Conservation (phyloP, 2,888 invertebrate genomes). For the Apamea monoglypha region DNA sequence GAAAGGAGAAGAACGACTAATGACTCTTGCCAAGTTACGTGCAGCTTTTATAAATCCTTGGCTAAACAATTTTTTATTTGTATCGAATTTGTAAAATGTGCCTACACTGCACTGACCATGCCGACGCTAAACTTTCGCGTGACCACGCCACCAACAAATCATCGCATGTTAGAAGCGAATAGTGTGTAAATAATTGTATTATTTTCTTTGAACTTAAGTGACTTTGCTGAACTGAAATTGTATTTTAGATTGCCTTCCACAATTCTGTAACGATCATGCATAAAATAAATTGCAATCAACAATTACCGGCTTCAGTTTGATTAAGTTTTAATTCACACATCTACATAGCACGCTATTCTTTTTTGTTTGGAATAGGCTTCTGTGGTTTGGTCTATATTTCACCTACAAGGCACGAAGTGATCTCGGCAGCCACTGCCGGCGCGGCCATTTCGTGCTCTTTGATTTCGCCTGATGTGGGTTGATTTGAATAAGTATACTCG, state of each 20-base stretch:
- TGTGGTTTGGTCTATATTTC: neutral
- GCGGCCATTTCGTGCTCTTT: too few species aligned
- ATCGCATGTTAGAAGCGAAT: slow-evolving; percentile 50
- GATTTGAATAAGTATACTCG: neutral
- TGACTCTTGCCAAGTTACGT: neutral
- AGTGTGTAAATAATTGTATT: slow-evolving; percentile 53
- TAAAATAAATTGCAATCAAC: slow-evolving; percentile 32
- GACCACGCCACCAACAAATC: slow-evolving; percentile 31
- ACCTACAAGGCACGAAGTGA: neutral
- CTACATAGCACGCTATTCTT: neutral
- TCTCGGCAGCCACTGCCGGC: neutral
- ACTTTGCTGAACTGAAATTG: slow-evolving; percentile 43
- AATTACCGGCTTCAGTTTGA: slow-evolving; percentile 14
- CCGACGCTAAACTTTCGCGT: slow-evolving; percentile 41
- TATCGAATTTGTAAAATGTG: slow-evolving; percentile 3
- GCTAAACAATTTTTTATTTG: neutral
- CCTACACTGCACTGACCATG: slow-evolving; percentile 2
- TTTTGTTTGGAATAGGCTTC: neutral
- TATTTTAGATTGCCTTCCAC: slow-evolving; percentile 39
- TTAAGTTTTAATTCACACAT: slow-evolving; percentile 7
- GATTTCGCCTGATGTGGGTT: neutral
- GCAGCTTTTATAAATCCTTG: neutral
- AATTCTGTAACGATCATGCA: slow-evolving; percentile 10
- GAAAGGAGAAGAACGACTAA: neutral
- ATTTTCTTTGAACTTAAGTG: slow-evolving; percentile 52